A percentile compares a stretch with the other conserved stretches of the same genome.
Evolutionary conservation across 2,888 invertebrate genomes (phyloP).

Genomic region (Prosapia bicincta): DNA sequence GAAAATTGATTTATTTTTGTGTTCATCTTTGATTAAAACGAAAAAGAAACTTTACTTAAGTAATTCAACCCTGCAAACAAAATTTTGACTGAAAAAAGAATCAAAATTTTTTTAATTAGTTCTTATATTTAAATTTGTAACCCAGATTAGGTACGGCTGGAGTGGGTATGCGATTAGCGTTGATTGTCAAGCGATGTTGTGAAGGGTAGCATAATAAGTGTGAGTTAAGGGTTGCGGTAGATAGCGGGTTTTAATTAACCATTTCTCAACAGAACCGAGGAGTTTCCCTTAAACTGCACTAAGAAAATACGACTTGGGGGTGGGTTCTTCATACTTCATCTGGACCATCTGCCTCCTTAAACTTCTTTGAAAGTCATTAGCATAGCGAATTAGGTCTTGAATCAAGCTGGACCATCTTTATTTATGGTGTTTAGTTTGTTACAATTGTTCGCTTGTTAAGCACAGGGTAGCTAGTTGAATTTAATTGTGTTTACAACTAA

Average conservation of each 20-base stretch:
- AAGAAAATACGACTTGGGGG: slow-evolving; percentile 2
- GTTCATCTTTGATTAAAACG: too few species aligned
- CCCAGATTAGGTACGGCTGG: neutral
- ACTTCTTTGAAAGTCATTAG: slow-evolving; percentile 29
- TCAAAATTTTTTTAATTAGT: neutral
- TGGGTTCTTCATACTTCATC: slow-evolving; percentile 23
- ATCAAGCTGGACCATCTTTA: neutral
- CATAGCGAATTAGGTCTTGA: slow-evolving; percentile 27
- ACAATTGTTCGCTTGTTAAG: neutral
- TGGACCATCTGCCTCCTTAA: slow-evolving; percentile 22
- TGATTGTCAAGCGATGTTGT: neutral
- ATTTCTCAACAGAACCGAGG: slow-evolving; percentile 32
- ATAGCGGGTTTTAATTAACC: slow-evolving; percentile 36
- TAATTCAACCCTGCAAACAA: too few species aligned
- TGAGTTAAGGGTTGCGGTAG: slow-evolving; percentile 2
- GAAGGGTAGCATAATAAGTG: neutral
- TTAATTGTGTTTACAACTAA: neutral
- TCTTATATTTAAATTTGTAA: neutral
- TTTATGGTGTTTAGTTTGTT: neutral
- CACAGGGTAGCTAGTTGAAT: neutral
- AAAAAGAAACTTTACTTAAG: too few species aligned
- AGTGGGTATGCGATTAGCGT: neutral
- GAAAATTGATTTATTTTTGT: too few species aligned
- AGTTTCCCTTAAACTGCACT: slow-evolving; percentile 19
- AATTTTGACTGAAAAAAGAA: too few species aligned